A percentile compares a stretch with the other conserved stretches of the same genome.
Conservation (phyloP, 2,797 vertebrate genomes). For the Lagorchestes hirsutus region DNA sequence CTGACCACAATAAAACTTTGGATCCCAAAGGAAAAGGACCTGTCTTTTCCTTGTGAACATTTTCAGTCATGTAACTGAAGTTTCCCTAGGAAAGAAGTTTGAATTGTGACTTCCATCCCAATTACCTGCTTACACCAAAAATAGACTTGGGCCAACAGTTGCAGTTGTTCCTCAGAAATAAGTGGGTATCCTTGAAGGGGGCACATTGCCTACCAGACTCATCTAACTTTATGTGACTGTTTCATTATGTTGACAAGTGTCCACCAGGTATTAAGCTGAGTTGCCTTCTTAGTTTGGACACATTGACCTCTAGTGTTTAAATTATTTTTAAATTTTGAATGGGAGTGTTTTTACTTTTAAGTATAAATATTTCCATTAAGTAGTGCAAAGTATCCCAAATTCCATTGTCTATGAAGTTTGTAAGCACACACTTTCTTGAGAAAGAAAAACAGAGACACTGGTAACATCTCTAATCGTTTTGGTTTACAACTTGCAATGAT, state of each 20-base stretch:
- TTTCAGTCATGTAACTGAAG: not conserved
- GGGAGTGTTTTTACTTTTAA: constrained; percentile 46
- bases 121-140: not conserved
- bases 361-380: constrained; percentile 60
- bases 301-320: constrained; percentile 33
- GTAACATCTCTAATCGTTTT: constrained; percentile 40
- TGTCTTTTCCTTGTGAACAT: not conserved
- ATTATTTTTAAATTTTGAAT: constrained; percentile 36
- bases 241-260: constrained; percentile 5
- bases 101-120: not conserved
- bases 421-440: constrained; percentile 18
- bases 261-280: constrained; percentile 4
- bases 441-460: constrained; percentile 7
- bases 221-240: not conserved
- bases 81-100: constrained; percentile 34
- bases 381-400: not conserved
- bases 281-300: constrained; percentile 4
- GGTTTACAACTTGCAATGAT: constrained; percentile 50
- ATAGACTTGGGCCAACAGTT: not conserved
- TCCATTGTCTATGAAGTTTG: constrained; percentile 17
- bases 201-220: not conserved
- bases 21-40: not conserved
- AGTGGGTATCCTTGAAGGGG: not conserved
- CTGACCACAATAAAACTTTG: not conserved
- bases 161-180: not conserved